Base-by-base conservation (phyloP, 2,113 vertebrate genomes). In the Rhipidura dahli region DNA sequence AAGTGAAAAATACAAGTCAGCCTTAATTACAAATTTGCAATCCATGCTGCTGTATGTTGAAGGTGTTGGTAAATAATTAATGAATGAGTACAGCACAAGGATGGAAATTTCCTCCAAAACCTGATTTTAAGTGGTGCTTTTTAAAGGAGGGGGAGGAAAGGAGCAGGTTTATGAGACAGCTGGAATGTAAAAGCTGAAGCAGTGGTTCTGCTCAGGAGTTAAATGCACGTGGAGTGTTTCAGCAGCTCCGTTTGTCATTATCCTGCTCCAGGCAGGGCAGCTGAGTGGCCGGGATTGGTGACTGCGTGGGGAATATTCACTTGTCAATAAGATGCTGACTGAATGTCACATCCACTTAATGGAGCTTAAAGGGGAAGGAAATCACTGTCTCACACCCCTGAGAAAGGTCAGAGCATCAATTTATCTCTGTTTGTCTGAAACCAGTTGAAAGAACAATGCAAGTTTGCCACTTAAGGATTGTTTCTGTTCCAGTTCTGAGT, bases 311-410 rank as follows among this genome's bases (percentile, higher is more conserved):
- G 93, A 96, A 73, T 61, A 65, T 51, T 65, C 50, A 2, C 6
- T 3, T 47, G 84, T 83, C 95, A 79, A 33, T 77, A 50, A 51
- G 13, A 91, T 82, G 87, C 22, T 56, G 57, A 22, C 72, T 65
- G 93, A 76, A 56, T 39, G 81, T 91, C 93, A 77, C 89, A 87
- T 83, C 89, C 89, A 71, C 72, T 87, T 76, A 61, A 20, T 35
- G 78, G 53, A 33, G 10, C 35, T 94, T 50, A 39, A 57, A 87
- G 87, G 78, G 54, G 81, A 72, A 61, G 73, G 45, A 80, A 96
- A 85, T 76, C 49, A 3, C 65, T 54, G 60, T 26, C 84, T 76
- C 9, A 39, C 39, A 31, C 45, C 57, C 87, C 70, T 7, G 49
- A 76, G 91, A 69, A 63, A 85, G 93, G 87, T 53, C 93, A 88